Conservation (phyloP, 2,888 invertebrate species). For the Branchipolynoe longqiensis region DNA sequence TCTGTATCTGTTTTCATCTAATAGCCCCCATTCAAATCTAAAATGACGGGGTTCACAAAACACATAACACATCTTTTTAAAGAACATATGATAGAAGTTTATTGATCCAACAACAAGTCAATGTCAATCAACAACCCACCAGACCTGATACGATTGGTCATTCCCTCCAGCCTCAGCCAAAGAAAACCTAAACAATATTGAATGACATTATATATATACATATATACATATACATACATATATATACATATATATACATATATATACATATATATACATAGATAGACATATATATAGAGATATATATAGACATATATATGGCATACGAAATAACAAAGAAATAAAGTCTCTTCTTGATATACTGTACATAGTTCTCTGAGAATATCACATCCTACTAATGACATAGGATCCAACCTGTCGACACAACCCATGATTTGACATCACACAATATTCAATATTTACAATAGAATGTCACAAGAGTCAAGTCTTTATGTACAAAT, state of each 20-base stretch:
- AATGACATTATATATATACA: no score
- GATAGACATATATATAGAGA: no score
- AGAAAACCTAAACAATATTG: background rate
- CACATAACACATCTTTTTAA: background rate
- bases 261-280: no score
- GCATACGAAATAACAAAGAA: no score
- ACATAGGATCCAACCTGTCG: conserved; percentile 7
- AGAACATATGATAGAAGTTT: conserved; percentile 18
- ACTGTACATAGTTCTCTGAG: background rate
- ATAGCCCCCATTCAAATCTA: no score
- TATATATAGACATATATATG: no score
- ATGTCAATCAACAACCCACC: conserved; percentile 2
- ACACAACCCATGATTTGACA: conserved; percentile 46
- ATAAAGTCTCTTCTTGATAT: no score
- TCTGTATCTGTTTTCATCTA: no score
- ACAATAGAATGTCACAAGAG: background rate
- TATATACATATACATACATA: no score
- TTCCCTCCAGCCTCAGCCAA: background rate
- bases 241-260: no score
- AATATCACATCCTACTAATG: conserved; percentile 33
- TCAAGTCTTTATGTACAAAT: background rate
- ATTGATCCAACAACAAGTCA: conserved; percentile 29
- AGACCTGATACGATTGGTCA: background rate
- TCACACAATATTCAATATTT: conserved; percentile 7
- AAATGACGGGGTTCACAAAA: no score